Evolutionary conservation across 92 coral and sea anemone genomes (phyloP).

Genomic region (Siderastrea radians): DNA sequence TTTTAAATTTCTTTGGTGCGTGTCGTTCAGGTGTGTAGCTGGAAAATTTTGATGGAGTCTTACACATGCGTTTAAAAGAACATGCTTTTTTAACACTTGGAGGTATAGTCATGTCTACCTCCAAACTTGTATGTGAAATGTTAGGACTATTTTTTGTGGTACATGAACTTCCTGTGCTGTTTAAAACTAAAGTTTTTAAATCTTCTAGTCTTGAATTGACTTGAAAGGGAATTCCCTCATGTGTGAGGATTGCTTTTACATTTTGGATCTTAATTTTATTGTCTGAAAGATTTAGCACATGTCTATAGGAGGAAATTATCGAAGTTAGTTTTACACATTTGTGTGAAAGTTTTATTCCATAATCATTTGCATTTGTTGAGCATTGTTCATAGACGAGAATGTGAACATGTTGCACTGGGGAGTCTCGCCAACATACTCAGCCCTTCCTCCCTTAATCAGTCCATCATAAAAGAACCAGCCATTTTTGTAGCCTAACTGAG

Average conservation of each 20-base stretch:
- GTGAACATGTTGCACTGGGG: slow-evolving; percentile 29
- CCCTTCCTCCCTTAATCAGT: slow-evolving; percentile 19
- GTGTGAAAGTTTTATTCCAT: neutral
- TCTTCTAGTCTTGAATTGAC: slow-evolving; percentile 17
- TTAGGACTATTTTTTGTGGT: neutral
- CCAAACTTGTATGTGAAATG: neutral
- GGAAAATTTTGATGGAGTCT: neutral
- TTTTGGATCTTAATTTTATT: slow-evolving; percentile 23
- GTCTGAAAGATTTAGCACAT: slow-evolving; percentile 23
- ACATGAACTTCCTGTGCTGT: neutral
- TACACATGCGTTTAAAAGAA: neutral
- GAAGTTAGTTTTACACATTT: slow-evolving; percentile 19
- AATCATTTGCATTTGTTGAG: neutral
- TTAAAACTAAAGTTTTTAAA: slow-evolving; percentile 20
- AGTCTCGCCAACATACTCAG: slow-evolving; percentile 19
- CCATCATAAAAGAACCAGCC: slow-evolving; percentile 53
- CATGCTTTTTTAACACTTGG: slow-evolving; percentile 2
- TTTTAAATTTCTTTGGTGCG: slow-evolving; percentile 22
- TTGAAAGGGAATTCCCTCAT: slow-evolving; percentile 25
- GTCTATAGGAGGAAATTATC: slow-evolving; percentile 9
- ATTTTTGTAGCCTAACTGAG: slow-evolving; percentile 30
- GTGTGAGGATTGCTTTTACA: slow-evolving; percentile 36
- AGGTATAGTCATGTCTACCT: neutral
- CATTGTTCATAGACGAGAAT: slow-evolving; percentile 21
- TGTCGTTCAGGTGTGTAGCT: slow-evolving; percentile 39